Evolutionary conservation across 2,888 invertebrate species (phyloP), one percentile per base, ranked within the genome.

Genomic region (Oxycera nigricornis): DNA sequence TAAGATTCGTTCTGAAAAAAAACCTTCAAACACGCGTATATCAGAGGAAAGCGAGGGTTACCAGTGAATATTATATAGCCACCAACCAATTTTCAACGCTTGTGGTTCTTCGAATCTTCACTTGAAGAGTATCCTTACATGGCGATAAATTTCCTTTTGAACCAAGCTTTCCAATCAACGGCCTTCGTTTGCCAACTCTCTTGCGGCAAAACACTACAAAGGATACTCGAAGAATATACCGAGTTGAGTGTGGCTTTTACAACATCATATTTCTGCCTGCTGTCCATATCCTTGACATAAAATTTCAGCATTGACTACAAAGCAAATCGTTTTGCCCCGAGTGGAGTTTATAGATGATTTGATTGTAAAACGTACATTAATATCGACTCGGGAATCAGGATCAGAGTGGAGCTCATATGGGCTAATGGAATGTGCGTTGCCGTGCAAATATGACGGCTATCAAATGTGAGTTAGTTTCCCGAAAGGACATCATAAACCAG

Each of bases 391-490:
- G 52, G 24, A 3, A 6, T 3, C 20, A 24, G 52, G 17, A 6
- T 2, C 17, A 22, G 22, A n/a, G 24, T 11, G 52, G 22, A 2
- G 24, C 52, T 4, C 52, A 55, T 55, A 55, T 17, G 52, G 52
- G 52, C 17, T 20, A 9, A 55, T 55, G 22, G 14, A 22, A 55
- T 24, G 24, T 55, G 3, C 52, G 24, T 55, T 55, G 17, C 20
- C 52, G 52, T 22, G 52, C 52, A 55, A 55, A 55, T 55, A 55
- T 55, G 52, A 55, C 52, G 52, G 24, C 52, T 24, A 55, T 55
- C 24, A 55, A 55, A 55, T 22, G 52, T 24, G 52, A 55, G 17
- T 55, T 24, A 55, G n/a, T 55, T 55, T 55, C 24, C 52, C 52
- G 52, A 55, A 55, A 55, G 52, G 52, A 55, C 52, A 55, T 22